A percentile compares a stretch with the other conserved stretches of the same genome.
Conservation (phyloP, 2,113 vertebrate species). For the Scolopax mira region DNA sequence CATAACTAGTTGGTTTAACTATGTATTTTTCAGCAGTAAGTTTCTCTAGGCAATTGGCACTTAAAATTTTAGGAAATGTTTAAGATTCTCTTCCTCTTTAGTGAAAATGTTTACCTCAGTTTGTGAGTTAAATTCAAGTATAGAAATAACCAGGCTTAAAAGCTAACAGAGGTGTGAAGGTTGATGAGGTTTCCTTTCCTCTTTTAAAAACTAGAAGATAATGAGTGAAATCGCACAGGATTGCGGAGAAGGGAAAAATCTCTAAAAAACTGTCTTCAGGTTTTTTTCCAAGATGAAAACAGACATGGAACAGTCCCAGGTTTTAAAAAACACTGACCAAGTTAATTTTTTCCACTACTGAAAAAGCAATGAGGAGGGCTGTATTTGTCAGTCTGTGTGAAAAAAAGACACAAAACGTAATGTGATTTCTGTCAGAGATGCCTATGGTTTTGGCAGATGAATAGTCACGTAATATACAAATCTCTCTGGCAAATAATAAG, state of each 20-base stretch:
- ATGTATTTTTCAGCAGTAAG: neutral
- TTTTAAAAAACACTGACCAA: neutral
- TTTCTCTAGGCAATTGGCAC: neutral
- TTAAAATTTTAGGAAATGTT: neutral
- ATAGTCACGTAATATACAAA: neutral
- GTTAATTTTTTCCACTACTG: neutral
- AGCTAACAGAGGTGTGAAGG: neutral
- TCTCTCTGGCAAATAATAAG: constrained; percentile 22
- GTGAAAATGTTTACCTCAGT: neutral
- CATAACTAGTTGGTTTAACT: neutral
- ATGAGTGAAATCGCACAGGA: neutral
- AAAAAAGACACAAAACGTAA: neutral
- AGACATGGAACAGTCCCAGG: neutral
- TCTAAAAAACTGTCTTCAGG: neutral
- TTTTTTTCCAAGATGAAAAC: neutral
- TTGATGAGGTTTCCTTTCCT: neutral
- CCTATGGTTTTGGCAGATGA: neutral
- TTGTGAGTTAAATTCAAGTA: neutral
- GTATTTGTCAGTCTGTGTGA: neutral
- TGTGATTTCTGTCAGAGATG: constrained; percentile 3
- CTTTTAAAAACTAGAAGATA: neutral
- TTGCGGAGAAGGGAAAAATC: neutral
- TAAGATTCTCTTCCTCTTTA: neutral
- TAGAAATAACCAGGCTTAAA: neutral
- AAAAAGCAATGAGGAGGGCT: neutral